A percentile compares a stretch with the other conserved stretches of the same genome.
These are phyloP conservation scores for Alentia gelatinosa DNA, from an alignment of 2,888 invertebrate species.

Conservation along the genomic window DNA sequence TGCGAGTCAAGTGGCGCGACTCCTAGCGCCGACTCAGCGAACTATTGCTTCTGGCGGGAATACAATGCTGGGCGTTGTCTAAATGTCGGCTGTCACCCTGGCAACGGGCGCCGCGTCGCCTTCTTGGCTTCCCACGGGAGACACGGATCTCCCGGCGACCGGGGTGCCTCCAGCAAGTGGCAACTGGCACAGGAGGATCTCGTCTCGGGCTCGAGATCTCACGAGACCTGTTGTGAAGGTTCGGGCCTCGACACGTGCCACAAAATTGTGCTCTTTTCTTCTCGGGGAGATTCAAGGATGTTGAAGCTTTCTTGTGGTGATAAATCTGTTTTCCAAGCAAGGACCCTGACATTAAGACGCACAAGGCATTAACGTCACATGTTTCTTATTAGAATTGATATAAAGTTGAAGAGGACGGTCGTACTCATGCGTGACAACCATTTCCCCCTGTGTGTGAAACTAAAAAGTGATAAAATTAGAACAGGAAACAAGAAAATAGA, in stretches of 20 bases:
- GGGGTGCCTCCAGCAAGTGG: background rate
- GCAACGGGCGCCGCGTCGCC: background rate
- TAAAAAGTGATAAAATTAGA: no score
- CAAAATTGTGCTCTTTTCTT: background rate
- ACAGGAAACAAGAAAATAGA: no score
- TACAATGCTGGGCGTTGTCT: background rate
- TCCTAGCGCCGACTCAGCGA: no score
- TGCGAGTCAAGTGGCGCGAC: background rate
- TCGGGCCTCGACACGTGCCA: background rate
- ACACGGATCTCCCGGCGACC: background rate
- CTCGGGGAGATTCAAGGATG: background rate
- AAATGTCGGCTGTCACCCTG: background rate
- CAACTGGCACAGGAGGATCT: background rate
- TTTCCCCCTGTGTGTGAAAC: no score
- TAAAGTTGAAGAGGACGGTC: no score
- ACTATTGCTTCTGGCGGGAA: background rate
- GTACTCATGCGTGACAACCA: no score
- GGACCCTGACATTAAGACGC: no score
- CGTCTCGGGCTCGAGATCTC: background rate
- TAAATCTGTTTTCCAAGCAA: no score
- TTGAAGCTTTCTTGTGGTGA: no score
- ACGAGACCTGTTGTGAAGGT: background rate
- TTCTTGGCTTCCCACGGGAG: background rate
- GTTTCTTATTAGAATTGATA: no score
- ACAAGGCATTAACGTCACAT: no score